Percentiles rank a stretch among this genome's conserved stretches.
Evolutionary conservation across 1,140 invertebrate genomes (phyloP).

Genomic region (Drosophila kurseongensis): DNA sequence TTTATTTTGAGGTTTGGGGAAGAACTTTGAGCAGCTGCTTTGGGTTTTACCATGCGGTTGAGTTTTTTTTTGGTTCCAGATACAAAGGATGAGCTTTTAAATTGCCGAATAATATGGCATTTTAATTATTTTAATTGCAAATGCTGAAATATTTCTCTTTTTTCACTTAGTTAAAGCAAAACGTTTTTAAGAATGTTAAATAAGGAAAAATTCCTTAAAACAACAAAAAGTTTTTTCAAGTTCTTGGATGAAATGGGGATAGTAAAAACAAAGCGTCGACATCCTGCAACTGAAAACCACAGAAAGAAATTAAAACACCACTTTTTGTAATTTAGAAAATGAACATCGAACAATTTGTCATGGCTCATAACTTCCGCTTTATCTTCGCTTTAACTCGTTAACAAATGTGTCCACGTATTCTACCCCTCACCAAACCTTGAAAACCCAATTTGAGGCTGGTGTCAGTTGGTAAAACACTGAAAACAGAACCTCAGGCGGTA

Average conservation of each 20-base stretch:
- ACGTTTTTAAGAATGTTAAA: neutral
- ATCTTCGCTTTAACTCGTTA: slow-evolving; percentile 64
- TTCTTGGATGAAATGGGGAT: too few species aligned
- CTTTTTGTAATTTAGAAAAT: slow-evolving; percentile 1
- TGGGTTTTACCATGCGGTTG: slow-evolving; percentile 13
- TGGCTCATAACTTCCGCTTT: slow-evolving; percentile 59
- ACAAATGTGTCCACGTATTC: slow-evolving; percentile 37
- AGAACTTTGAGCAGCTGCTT: slow-evolving; percentile 41
- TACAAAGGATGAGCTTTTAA: slow-evolving; percentile 7
- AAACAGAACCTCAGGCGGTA: slow-evolving; percentile 61
- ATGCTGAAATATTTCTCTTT: neutral
- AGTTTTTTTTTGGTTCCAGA: slow-evolving; percentile 1
- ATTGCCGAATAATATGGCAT: slow-evolving; percentile 4
- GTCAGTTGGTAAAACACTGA: slow-evolving; percentile 65
- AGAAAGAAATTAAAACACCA: neutral
- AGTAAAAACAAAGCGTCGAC: too few species aligned
- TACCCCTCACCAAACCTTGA: slow-evolving; percentile 2
- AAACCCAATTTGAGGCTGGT: slow-evolving; percentile 66
- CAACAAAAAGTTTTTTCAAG: too few species aligned
- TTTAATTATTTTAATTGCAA: slow-evolving; percentile 38
- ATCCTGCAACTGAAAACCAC: neutral
- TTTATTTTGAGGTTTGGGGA: slow-evolving; percentile 34
- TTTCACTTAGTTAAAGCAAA: neutral
- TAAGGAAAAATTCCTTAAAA: too few species aligned
- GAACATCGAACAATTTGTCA: slow-evolving; percentile 58